Evolutionary conservation across 1,140 invertebrate species (phyloP).

Genomic region (Zaprionus ghesquierei): DNA sequence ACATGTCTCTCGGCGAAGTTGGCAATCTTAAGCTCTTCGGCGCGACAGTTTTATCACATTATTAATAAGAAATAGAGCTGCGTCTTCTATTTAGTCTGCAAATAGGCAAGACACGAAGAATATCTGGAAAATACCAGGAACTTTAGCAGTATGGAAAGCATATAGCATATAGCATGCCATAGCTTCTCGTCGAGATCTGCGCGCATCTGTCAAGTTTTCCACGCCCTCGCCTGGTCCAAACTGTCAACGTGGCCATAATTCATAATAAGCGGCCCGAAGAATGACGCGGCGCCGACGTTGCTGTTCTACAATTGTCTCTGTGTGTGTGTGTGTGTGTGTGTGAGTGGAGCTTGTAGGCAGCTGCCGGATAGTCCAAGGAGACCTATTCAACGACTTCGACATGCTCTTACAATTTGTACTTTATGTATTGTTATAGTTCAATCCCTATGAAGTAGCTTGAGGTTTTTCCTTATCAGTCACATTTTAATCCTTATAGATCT

Average conservation of each 20-base stretch:
- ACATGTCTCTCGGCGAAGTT: conserved; percentile 41
- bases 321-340: neutral
- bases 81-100: conserved; percentile 11
- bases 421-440: no score
- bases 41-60: conserved; percentile 77
- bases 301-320: conserved; percentile 35
- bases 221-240: conserved; percentile 74
- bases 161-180: neutral
- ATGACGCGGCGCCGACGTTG: conserved; percentile 48
- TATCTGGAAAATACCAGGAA: conserved; percentile 63
- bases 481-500: neutral
- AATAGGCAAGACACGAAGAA: conserved; percentile 14
- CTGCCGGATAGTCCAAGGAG: neutral
- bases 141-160: conserved; percentile 20
- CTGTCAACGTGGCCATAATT: conserved; percentile 80
- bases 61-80: conserved; percentile 78
- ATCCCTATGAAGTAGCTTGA: no score
- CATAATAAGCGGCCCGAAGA: conserved; percentile 67
- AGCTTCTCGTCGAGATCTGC: conserved; percentile 39
- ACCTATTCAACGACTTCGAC: neutral
- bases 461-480: no score
- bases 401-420: neutral
- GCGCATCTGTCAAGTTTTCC: conserved; percentile 79
- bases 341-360: neutral
- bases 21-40: conserved; percentile 46